Evolutionary conservation across 2,797 vertebrate species (phyloP).

Genomic region (Enteromius anoplus): DNA sequence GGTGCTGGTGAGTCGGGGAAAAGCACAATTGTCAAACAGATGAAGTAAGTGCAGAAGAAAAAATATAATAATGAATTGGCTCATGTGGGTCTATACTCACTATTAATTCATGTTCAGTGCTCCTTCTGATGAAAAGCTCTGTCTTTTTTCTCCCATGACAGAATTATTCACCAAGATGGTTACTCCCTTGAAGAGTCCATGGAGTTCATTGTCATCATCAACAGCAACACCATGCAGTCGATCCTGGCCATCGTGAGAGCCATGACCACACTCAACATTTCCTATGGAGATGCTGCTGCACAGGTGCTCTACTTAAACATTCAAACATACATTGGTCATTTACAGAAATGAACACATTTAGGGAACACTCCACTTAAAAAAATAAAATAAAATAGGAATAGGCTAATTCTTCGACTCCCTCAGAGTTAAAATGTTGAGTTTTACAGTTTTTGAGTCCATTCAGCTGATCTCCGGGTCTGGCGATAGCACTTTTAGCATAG

Average conservation of each 20-base stretch:
- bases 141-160: slow-evolving; percentile 61
- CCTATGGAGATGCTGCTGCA: slow-evolving; percentile 85
- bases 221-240: slow-evolving; percentile 96
- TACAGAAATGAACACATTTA: background rate
- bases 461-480: no score
- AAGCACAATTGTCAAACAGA: slow-evolving; percentile 99
- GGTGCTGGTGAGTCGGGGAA: slow-evolving; percentile 98
- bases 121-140: background rate
- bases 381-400: no score
- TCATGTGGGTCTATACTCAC: background rate
- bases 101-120: background rate
- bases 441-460: no score
- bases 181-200: slow-evolving; percentile 94
- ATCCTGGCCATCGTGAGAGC: slow-evolving; percentile 93
- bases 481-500: no score
- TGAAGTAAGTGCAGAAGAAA: slow-evolving; percentile 88
- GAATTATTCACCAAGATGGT: slow-evolving; percentile 98
- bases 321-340: background rate
- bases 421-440: no score
- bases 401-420: no score
- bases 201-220: slow-evolving; percentile 96
- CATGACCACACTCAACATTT: slow-evolving; percentile 90
- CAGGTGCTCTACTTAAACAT: slow-evolving; percentile 75
- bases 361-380: no score
- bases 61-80: background rate